These are phyloP conservation scores for Drosophila pegasa DNA, from an alignment of 2,888 invertebrate species.

Conservation along the genomic window DNA sequence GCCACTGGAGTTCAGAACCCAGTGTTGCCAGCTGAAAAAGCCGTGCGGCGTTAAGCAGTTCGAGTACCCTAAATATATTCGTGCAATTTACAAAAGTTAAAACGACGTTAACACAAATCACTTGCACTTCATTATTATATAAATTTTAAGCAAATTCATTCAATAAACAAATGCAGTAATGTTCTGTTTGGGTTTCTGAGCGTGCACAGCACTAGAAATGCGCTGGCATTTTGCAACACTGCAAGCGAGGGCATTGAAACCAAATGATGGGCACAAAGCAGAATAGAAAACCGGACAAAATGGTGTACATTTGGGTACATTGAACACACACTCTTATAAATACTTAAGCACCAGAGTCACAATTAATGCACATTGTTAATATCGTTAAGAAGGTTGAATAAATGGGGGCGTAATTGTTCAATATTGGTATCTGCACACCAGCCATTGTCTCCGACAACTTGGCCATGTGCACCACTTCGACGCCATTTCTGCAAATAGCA, in stretches of 20 bases:
- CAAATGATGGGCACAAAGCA: conserved; percentile 64
- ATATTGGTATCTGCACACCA: conserved; percentile 35
- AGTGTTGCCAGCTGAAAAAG: conserved; percentile 57
- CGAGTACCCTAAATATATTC: conserved; percentile 15
- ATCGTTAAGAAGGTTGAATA: not conserved
- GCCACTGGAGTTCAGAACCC: conserved; percentile 19
- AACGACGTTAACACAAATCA: not conserved
- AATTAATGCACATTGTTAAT: not conserved
- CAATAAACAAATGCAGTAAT: conserved; percentile 17
- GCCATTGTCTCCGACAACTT: conserved; percentile 46
- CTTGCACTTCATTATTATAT: not conserved
- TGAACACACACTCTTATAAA: conserved; percentile 24
- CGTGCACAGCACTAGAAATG: conserved; percentile 39
- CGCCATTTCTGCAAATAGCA: conserved; percentile 72
- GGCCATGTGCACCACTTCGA: conserved; percentile 78
- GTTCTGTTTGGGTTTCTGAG: not conserved
- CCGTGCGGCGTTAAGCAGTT: not conserved
- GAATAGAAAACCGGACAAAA: conserved; percentile 78
- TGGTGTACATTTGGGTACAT: conserved; percentile 64
- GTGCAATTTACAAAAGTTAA: not conserved
- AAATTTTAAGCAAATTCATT: not conserved
- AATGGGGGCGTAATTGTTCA: conserved; percentile 17
- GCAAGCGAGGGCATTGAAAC: conserved; percentile 68
- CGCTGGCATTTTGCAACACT: conserved; percentile 54
- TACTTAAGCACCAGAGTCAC: conserved; percentile 25